phyloP scores from a whole-genome alignment of 1,140 invertebrate species.

The Micrasema minimum region DNA sequence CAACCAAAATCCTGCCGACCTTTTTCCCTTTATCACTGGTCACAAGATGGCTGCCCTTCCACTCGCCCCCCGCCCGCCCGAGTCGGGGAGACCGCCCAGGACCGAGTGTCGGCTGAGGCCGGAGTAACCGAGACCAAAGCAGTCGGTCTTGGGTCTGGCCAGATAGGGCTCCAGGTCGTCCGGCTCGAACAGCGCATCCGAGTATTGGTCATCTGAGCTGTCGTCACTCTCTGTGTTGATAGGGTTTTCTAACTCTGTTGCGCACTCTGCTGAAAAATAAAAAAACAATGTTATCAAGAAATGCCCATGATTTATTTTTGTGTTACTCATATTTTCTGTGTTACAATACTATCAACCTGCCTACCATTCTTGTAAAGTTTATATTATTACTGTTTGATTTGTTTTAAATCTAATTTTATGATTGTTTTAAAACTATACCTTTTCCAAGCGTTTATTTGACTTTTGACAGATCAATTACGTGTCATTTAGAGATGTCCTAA shows the following conservation, averaged over 20 bases:
- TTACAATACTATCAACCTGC: too few relatives aligned
- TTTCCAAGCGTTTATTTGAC: too few relatives aligned
- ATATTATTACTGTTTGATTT: too few relatives aligned
- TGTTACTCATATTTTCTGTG: too few relatives aligned
- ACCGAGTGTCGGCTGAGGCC: conserved; percentile 75
- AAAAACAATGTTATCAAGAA: too few relatives aligned
- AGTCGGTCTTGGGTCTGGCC: conserved; percentile 81
- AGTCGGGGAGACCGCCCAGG: conserved; percentile 59
- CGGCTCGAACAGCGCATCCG: conserved; percentile 81
- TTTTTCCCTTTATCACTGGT: conserved; percentile 65
- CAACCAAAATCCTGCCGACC: conserved; percentile 51
- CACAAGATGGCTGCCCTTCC: conserved; percentile 58
- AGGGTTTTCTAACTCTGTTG: conserved; percentile 21
- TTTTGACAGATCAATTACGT: too few relatives aligned
- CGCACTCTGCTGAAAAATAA: too few relatives aligned
- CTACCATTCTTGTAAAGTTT: too few relatives aligned
- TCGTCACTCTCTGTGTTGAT: conserved; percentile 12
- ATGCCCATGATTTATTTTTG: too few relatives aligned
- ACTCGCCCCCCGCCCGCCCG: conserved; percentile 54
- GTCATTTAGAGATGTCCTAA: too few relatives aligned
- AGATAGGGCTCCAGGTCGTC: conserved; percentile 82
- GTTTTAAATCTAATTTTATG: too few relatives aligned
- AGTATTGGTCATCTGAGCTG: conserved; percentile 68
- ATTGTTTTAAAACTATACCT: too few relatives aligned
- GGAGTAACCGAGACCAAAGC: conserved; percentile 90